These are phyloP conservation scores for Corydoras sp. DNA, from an alignment of 2,113 vertebrate species.

Conservation along the genomic window DNA sequence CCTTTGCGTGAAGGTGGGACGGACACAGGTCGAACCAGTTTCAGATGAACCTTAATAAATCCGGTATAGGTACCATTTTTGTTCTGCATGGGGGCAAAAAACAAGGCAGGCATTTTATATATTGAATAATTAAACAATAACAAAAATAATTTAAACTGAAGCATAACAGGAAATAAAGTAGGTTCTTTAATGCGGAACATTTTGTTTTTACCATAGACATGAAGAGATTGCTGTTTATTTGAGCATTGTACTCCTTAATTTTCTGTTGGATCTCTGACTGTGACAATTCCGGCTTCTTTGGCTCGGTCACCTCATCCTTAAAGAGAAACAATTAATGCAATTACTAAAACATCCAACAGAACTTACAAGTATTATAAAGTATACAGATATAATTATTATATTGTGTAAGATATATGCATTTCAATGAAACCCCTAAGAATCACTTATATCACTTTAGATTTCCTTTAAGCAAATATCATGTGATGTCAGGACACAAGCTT, in stretches of 20 bases:
- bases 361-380: no score
- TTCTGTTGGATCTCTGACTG: conserved; percentile 78
- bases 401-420: no score
- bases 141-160: no score
- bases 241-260: conserved; percentile 89
- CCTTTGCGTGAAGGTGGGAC: conserved; percentile 75
- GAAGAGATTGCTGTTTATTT: conserved; percentile 91
- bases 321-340: background rate
- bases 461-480: no score
- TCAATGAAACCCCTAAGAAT: no score
- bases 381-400: no score
- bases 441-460: no score
- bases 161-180: no score
- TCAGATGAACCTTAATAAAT: conserved; percentile 95
- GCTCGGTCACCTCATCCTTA: conserved; percentile 82
- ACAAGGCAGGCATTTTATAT: no score
- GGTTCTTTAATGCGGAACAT: no score
- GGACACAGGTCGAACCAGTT: conserved; percentile 83
- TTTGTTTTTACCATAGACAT: conserved; percentile 79
- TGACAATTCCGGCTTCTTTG: conserved; percentile 74
- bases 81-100: conserved; percentile 62
- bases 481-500: no score
- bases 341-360: background rate
- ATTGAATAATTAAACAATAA: no score
- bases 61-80: conserved; percentile 91